Evolutionary conservation across 2,113 vertebrate species (phyloP).

Genomic region (Tretioscincus oriximinensis): DNA sequence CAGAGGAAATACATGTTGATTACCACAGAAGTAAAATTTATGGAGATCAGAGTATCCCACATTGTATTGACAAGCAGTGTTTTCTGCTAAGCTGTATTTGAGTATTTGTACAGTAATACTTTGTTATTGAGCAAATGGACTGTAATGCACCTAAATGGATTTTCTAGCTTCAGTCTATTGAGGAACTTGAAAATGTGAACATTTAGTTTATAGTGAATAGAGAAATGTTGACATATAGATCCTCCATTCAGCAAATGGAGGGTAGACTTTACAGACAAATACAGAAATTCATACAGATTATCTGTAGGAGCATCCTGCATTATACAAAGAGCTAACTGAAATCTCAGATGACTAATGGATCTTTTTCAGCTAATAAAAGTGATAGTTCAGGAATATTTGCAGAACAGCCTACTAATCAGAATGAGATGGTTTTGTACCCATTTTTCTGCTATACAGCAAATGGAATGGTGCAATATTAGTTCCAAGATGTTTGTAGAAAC

Average conservation of each 20-base stretch:
- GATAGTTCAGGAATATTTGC: too few relatives aligned
- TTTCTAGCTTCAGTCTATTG: not conserved
- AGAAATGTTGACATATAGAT: not conserved
- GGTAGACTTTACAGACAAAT: not conserved
- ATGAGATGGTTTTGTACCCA: too few relatives aligned
- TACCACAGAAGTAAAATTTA: not conserved
- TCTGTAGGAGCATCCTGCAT: not conserved
- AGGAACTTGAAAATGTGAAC: not conserved
- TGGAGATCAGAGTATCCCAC: not conserved
- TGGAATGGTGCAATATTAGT: too few relatives aligned
- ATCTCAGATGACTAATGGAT: too few relatives aligned
- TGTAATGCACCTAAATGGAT: not conserved
- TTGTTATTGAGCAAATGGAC: conserved; percentile 8
- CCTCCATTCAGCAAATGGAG: not conserved
- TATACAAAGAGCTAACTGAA: too few relatives aligned
- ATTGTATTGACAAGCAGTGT: not conserved
- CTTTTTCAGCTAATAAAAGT: too few relatives aligned
- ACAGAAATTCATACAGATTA: not conserved
- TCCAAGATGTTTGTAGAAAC: too few relatives aligned
- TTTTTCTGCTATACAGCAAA: too few relatives aligned
- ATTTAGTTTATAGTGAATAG: not conserved
- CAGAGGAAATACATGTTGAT: not conserved
- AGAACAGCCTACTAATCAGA: too few relatives aligned
- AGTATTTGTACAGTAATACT: not conserved
- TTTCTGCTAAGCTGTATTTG: not conserved